phyloP scores from a whole-genome alignment of 2,888 invertebrate species.

The Pogonocherus hispidulus region DNA sequence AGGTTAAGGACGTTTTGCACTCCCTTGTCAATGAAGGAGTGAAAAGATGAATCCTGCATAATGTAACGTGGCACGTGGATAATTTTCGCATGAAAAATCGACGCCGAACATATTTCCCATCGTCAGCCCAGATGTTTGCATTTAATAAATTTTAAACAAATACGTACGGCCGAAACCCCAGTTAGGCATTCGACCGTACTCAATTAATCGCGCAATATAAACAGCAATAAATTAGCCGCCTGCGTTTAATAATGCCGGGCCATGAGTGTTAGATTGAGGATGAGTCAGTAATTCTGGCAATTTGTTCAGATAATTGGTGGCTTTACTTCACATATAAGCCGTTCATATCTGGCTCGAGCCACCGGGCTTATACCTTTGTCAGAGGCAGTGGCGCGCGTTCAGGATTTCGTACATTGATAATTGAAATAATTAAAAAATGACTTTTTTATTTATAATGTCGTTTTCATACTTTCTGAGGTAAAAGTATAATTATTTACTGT shows the following conservation, averaged over 20 bases:
- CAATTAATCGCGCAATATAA: conserved; percentile 32
- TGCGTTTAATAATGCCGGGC: conserved; percentile 35
- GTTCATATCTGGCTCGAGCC: conserved; percentile 48
- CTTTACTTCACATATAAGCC: conserved; percentile 50
- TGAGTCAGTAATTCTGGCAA: conserved; percentile 52
- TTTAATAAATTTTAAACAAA: conserved; percentile 29
- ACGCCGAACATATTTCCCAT: background rate
- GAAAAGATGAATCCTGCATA: conserved; percentile 1
- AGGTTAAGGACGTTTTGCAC: too few relatives aligned
- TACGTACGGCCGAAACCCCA: conserved; percentile 24
- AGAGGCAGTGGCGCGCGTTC: conserved; percentile 24
- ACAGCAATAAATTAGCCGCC: conserved; percentile 37
- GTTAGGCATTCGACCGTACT: conserved; percentile 23
- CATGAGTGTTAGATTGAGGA: conserved; percentile 43
- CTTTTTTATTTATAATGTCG: too few relatives aligned
- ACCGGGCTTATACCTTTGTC: conserved; percentile 35
- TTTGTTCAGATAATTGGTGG: conserved; percentile 52
- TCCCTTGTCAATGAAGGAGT: too few relatives aligned
- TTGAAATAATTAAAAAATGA: too few relatives aligned
- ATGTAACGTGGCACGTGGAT: background rate
- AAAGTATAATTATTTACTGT: too few relatives aligned
- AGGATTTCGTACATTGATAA: too few relatives aligned
- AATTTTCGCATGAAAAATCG: background rate
- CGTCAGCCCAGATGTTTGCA: conserved; percentile 20
- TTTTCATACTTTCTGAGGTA: too few relatives aligned